Conservation (phyloP, 2,797 vertebrate species). For the Sebastes oblongus region DNA sequence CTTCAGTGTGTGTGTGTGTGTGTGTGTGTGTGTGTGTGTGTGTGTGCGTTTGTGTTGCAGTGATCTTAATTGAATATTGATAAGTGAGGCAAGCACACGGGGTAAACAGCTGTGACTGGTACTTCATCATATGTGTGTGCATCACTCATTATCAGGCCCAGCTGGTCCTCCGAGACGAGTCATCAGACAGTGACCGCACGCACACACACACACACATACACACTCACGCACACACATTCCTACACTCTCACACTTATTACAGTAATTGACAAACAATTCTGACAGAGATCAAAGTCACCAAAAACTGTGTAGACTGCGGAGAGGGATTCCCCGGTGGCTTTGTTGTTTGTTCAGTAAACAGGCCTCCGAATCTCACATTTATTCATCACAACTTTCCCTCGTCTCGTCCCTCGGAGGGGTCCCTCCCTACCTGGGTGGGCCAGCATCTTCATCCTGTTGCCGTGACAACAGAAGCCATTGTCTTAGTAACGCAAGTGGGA, state of each 20-base stretch:
- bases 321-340: conserved; percentile 29
- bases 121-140: conserved; percentile 76
- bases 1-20: conserved; percentile 30
- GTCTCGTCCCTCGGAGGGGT: conserved; percentile 7
- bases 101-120: conserved; percentile 77
- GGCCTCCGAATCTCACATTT: conserved; percentile 10
- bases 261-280: conserved; percentile 51
- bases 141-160: conserved; percentile 80
- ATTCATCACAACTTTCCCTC: conserved; percentile 18
- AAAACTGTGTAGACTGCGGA: conserved; percentile 7
- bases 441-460: conserved; percentile 21
- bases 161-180: conserved; percentile 69
- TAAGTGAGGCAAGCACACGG: conserved; percentile 65
- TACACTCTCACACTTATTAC: conserved; percentile 25
- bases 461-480: conserved; percentile 26
- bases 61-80: conserved; percentile 78
- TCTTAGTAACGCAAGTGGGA: conserved; percentile 3
- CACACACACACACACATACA: neutral
- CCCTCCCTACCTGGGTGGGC: neutral
- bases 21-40: conserved; percentile 33
- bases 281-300: conserved; percentile 55
- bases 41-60: conserved; percentile 4
- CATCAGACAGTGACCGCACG: conserved; percentile 55
- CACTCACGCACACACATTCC: neutral
- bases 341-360: conserved; percentile 35